phyloP scores from a whole-genome alignment of 2,888 invertebrate genomes.

The Monochamus alternatus region DNA sequence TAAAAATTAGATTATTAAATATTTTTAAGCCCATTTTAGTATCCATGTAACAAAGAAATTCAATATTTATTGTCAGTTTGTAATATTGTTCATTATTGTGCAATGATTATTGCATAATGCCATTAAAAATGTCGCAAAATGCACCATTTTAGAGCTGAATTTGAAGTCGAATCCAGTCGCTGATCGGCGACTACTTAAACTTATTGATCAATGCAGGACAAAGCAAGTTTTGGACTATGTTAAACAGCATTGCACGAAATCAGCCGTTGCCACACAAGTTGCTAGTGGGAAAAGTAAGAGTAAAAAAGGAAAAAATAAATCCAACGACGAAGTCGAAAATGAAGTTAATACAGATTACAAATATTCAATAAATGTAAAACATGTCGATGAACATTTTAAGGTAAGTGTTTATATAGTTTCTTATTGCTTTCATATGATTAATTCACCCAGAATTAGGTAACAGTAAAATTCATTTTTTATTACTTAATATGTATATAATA shows the following conservation, averaged over 20 bases:
- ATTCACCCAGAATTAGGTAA: background rate
- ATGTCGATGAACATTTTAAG: slow-evolving; percentile 55
- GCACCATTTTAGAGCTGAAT: slow-evolving; percentile 76
- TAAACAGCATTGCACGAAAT: slow-evolving; percentile 76
- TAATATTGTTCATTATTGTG: too few species aligned
- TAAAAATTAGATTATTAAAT: slow-evolving; percentile 55
- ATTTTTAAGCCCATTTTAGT: too few species aligned
- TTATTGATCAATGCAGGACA: slow-evolving; percentile 82
- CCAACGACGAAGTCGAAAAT: slow-evolving; percentile 59
- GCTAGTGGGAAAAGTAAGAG: slow-evolving; percentile 54
- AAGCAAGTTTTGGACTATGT: slow-evolving; percentile 87
- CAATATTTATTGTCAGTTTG: background rate
- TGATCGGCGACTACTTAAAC: slow-evolving; percentile 82
- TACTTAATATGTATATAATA: too few species aligned
- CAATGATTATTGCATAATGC: too few species aligned
- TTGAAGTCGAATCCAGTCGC: slow-evolving; percentile 82
- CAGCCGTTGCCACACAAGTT: slow-evolving; percentile 34
- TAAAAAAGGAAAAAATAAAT: slow-evolving; percentile 66
- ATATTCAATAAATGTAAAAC: slow-evolving; percentile 66
- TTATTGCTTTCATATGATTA: background rate
- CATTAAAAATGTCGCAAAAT: background rate
- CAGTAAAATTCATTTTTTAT: too few species aligned
- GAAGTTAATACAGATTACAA: slow-evolving; percentile 57
- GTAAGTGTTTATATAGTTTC: slow-evolving; percentile 20
- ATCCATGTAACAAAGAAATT: too few species aligned